phyloP scores from a whole-genome alignment of 2,888 invertebrate species.

The Prosopocoilus inquinatus region DNA sequence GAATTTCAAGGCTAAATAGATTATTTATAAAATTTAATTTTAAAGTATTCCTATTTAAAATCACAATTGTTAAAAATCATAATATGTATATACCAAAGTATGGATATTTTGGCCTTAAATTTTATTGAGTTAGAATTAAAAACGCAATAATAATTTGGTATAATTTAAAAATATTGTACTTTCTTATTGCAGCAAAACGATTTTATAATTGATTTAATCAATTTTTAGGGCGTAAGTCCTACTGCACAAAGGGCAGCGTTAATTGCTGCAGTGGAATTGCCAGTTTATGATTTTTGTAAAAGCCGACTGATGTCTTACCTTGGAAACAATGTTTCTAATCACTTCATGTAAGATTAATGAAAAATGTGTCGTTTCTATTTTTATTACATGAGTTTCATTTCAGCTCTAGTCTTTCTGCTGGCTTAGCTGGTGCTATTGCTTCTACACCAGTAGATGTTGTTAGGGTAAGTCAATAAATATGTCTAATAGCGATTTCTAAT shows the following conservation, averaged over 20 bases:
- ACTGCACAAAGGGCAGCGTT: constrained; percentile 92
- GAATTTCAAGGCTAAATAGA: too few species aligned
- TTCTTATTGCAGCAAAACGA: too few species aligned
- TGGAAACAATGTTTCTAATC: constrained; percentile 80
- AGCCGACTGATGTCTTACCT: constrained; percentile 65
- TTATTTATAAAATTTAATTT: too few species aligned
- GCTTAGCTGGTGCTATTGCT: constrained; percentile 88
- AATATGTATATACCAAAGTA: too few species aligned
- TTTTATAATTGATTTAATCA: neutral
- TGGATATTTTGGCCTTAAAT: too few species aligned
- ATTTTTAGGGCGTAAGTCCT: constrained; percentile 78
- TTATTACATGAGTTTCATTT: constrained; percentile 35
- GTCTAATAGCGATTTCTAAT: too few species aligned
- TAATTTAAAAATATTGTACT: neutral
- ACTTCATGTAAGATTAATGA: constrained; percentile 66
- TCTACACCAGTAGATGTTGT: constrained; percentile 94
- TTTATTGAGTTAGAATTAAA: too few species aligned
- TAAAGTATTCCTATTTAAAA: too few species aligned
- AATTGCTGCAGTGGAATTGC: constrained; percentile 91
- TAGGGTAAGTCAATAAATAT: constrained; percentile 61
- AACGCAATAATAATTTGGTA: too few species aligned
- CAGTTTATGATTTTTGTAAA: constrained; percentile 90
- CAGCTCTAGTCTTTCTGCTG: constrained; percentile 88
- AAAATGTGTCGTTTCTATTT: neutral
- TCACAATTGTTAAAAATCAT: too few species aligned